phyloP scores from a whole-genome alignment of 2,113 vertebrate species.

The Mellivora capensis region DNA sequence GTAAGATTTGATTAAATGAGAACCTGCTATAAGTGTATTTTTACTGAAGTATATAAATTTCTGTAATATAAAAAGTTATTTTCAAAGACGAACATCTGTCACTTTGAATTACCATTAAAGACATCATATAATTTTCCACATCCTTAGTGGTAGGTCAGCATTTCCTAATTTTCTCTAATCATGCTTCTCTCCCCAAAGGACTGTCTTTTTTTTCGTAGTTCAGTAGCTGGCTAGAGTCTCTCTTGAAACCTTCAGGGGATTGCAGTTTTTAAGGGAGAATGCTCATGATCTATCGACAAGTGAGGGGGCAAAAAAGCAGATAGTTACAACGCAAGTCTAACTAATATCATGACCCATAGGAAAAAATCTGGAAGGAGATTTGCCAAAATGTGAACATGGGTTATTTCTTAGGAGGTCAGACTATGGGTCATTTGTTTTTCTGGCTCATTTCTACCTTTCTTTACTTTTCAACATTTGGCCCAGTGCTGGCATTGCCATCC shows the following conservation, averaged over 20 bases:
- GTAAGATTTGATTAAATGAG: not conserved
- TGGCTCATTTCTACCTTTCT: not conserved
- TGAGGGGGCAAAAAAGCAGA: accelerated
- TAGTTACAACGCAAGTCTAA: not conserved
- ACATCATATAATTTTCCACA: not conserved
- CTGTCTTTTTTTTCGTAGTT: not conserved
- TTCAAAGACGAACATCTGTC: not conserved
- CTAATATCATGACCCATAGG: not conserved
- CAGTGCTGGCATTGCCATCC: not conserved
- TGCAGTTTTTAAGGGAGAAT: not conserved
- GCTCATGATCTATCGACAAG: not conserved
- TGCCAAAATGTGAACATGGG: not conserved
- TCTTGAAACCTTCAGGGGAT: not conserved
- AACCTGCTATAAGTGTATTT: not conserved
- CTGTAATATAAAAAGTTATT: not conserved
- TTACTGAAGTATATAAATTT: not conserved
- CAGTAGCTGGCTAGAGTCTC: not conserved
- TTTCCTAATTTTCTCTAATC: not conserved
- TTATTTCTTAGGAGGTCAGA: not conserved
- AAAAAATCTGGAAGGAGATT: not conserved
- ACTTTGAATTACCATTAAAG: not conserved
- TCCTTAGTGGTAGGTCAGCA: not conserved
- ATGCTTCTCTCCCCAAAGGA: not conserved
- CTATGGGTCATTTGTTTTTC: not conserved
- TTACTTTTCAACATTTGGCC: not conserved